Conservation (phyloP, 2,113 vertebrate species). For the Narcine bancroftii region DNA sequence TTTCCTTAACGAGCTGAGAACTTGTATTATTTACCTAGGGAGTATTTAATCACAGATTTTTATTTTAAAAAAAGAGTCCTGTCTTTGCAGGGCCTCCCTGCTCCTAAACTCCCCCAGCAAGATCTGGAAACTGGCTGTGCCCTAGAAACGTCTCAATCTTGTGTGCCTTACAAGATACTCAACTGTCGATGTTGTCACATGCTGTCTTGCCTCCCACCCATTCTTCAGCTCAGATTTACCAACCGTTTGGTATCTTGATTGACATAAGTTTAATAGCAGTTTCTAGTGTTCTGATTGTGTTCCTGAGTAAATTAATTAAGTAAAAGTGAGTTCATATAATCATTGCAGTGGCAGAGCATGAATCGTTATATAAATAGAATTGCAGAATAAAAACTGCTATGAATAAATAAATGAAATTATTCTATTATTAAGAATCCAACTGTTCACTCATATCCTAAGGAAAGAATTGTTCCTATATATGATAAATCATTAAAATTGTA, state of each 20-base stretch:
- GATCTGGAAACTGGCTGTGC: background rate
- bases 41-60: background rate
- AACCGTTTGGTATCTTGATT: background rate
- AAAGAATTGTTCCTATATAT: no score
- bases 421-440: background rate
- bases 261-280: background rate
- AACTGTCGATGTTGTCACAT: background rate
- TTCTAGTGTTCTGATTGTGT: background rate
- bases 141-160: background rate
- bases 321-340: background rate
- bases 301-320: background rate
- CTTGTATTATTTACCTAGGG: background rate
- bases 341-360: background rate
- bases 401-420: background rate
- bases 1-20: background rate
- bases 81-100: background rate
- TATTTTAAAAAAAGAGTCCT: background rate
- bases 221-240: background rate
- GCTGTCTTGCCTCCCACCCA: background rate
- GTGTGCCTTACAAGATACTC: background rate
- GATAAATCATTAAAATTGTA: no score
- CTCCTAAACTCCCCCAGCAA: background rate
- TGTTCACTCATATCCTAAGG: background rate
- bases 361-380: background rate
- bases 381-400: background rate